These are phyloP conservation scores for Zaprionus ornatus DNA, from an alignment of 1,140 invertebrate genomes.

Conservation along the genomic window DNA sequence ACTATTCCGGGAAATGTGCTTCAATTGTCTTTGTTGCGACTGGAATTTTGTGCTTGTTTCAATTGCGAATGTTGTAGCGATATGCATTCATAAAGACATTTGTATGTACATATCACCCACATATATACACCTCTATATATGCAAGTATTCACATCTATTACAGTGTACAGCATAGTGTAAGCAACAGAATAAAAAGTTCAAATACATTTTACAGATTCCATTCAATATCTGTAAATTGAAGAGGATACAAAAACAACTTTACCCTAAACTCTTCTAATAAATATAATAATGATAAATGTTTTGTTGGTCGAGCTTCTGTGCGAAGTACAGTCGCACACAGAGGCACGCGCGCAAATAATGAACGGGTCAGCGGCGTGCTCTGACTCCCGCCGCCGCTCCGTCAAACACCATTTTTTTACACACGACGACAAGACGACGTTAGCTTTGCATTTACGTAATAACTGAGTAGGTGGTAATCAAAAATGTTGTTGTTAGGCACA, in stretches of 20 bases:
- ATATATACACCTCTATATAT: neutral
- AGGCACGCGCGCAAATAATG: constrained; percentile 68
- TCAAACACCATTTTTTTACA: constrained; percentile 56
- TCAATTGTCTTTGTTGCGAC: constrained; percentile 40
- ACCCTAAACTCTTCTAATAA: constrained; percentile 58
- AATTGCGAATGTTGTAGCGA: constrained; percentile 25
- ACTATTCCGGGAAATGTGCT: constrained; percentile 70
- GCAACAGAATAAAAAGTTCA: constrained; percentile 1
- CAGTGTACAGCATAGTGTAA: neutral
- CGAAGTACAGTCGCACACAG: constrained; percentile 76
- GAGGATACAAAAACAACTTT: constrained; percentile 32
- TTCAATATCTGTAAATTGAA: constrained; percentile 37
- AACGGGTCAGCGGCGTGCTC: constrained; percentile 64
- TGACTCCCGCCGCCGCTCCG: constrained; percentile 54
- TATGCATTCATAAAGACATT: constrained; percentile 18
- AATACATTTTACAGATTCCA: constrained; percentile 27
- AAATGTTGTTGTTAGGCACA: constrained; percentile 61
- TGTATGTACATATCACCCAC: neutral
- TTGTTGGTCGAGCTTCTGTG: constrained; percentile 37
- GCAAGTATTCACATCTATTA: neutral
- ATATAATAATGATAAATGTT: constrained; percentile 53
- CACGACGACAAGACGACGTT: constrained; percentile 60
- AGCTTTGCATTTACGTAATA: constrained; percentile 78
- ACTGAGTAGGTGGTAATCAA: constrained; percentile 65
- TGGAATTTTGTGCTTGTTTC: constrained; percentile 42